Evolutionary conservation across 2,888 invertebrate species (phyloP), one percentile per base, ranked within the genome.

Genomic region (Acholoe squamosa): DNA sequence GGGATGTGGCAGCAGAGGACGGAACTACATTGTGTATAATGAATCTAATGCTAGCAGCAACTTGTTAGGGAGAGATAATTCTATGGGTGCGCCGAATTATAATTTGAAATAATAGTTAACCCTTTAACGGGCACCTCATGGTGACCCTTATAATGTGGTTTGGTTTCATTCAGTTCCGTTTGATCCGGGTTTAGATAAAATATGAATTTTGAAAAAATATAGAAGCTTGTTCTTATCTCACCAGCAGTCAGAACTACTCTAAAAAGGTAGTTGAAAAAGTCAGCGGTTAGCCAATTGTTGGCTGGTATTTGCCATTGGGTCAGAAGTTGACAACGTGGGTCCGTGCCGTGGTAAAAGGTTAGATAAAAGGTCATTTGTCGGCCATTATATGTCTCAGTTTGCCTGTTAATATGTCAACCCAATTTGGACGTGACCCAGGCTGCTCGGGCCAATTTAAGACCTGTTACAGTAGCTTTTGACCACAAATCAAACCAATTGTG

Each of bases 401-500:
- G 71, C 61, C 3, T 61, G 61, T 61, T 19, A 3, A 61, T 61
- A n/a, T 14, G 14, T 61, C 61, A 61, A 61, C 3, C 80, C 80
- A 80, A 80, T 80, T 80, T 33, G 43, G 19, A 5, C 22, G n/a
- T 80, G 80, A 0, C 43, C 22, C 80, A 43, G 80, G 12, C 1
- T 19, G 80, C 22, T 43, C 0, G 25, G 16, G 80, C 80, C 80
- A 33, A 33, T 43, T 80, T 34, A 16, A 0, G 43, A 19, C 34
- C 28, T 16, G 22, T 34, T 34, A 10, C 33, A 22, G 31, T 43
- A 43, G 16, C 80, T 16, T 33, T 19, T 34, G 16, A 25, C 34
- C 14, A 80, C 80, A 80, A 80, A 80, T 80, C 80, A 80, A 80
- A 80, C 80, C 80, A 80, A 80, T 80, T 80, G 80, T 34, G 80